A percentile compares a stretch with the other conserved stretches of the same genome.
Conservation (phyloP, 2,888 invertebrate genomes). For the Ormyrus pomaceus region DNA sequence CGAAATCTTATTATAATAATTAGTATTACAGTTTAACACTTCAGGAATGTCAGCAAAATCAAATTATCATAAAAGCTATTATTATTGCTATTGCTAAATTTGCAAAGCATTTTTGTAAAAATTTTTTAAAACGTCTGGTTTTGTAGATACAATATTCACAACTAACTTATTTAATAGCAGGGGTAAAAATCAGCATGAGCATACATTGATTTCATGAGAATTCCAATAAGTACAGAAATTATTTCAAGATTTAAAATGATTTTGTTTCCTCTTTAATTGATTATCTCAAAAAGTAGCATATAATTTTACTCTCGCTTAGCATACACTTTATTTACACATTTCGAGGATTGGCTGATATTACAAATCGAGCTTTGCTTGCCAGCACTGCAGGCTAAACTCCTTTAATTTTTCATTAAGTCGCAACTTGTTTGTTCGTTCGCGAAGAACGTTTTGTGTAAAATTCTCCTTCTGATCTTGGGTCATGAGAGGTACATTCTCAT, state of each 20-base stretch:
- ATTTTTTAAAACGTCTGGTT: too few relatives aligned
- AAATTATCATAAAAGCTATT: neutral
- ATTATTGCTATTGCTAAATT: too few relatives aligned
- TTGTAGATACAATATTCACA: too few relatives aligned
- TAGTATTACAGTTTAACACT: constrained; percentile 7
- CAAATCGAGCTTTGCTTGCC: constrained; percentile 47
- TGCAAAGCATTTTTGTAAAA: too few relatives aligned
- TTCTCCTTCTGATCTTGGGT: constrained; percentile 64
- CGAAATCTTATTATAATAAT: neutral
- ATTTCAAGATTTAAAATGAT: constrained; percentile 30
- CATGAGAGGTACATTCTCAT: constrained; percentile 58
- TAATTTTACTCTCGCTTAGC: constrained; percentile 34
- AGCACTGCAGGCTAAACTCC: constrained; percentile 63
- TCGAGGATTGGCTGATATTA: constrained; percentile 3
- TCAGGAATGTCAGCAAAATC: constrained; percentile 36
- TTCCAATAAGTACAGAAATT: neutral
- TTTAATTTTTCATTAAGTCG: constrained; percentile 63
- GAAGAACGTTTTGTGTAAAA: constrained; percentile 63
- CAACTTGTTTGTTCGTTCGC: constrained; percentile 61
- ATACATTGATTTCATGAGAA: too few relatives aligned
- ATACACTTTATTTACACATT: constrained; percentile 28
- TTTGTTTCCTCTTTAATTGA: neutral
- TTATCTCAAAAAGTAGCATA: constrained; percentile 28
- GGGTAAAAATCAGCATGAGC: too few relatives aligned
- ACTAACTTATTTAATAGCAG: too few relatives aligned